Evolutionary conservation across 2,888 invertebrate genomes (phyloP), one percentile per base, ranked within the genome.

Genomic region (Habroteleia sp.): DNA sequence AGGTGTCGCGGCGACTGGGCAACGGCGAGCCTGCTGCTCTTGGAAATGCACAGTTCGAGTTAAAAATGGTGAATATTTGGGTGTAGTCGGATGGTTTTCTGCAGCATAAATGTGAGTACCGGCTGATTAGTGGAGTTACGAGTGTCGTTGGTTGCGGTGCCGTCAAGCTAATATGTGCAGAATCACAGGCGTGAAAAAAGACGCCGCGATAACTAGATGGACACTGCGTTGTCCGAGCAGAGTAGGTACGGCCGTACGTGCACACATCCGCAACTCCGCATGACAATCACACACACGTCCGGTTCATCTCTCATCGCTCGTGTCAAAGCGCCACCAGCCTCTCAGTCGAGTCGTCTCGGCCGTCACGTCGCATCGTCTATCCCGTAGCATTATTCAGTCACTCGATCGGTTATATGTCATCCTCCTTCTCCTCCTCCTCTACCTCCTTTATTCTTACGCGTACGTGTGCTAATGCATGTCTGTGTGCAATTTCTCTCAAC

Each of bases 11-110:
- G n/a, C n/a, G n/a, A n/a, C n/a, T n/a, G n/a, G n/a, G n/a, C n/a
- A n/a, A n/a, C n/a, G n/a, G n/a, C n/a, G n/a, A n/a, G n/a, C n/a
- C n/a, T n/a, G n/a, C n/a, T n/a, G 46, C 27, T 58, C 41, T 62
- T 27, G 33, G 16, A 14, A 37, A 14, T 48, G 39, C 54, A 66
- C 54, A 69, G 68, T 56, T 39, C 23, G 37, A 63, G 56, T 52
- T 83, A 82, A 86, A 85, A 85, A 86, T 87, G 86, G 84, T 85
- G 84, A 85, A 84, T 83, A 84, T 84, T 86, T 85, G 86, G 85
- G 86, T 87, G 86, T 86, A 85, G 85, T 85, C 85, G 84, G 81
- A 81, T 79, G 80, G 77, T 82, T 82, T 82, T 81, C 81, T 80
- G 80, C 81, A 77, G 80, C 73, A 80, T 81, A 80, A 85, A 83